phyloP scores from a whole-genome alignment of 2,113 vertebrate genomes.

The Myotis brandtii region DNA sequence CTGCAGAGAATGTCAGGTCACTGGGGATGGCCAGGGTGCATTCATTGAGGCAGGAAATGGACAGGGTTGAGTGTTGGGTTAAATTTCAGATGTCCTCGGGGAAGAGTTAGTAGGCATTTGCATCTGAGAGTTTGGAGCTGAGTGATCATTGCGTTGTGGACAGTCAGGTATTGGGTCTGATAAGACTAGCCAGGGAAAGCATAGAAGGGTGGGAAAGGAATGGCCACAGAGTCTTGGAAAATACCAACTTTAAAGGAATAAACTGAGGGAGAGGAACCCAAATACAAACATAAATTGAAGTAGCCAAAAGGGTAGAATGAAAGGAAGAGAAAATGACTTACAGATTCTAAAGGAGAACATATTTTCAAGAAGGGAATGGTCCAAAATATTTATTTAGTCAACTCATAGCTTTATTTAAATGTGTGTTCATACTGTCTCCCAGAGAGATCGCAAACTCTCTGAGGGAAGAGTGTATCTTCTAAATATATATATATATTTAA shows the following conservation, averaged over 20 bases:
- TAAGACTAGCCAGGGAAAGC: not conserved
- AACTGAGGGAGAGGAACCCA: not conserved
- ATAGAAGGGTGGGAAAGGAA: not conserved
- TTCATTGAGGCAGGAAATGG: not conserved
- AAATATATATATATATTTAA: not conserved
- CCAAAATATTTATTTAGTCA: slow-evolving; percentile 9
- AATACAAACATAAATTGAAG: not conserved
- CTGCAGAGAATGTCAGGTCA: not conserved
- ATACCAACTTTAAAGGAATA: not conserved
- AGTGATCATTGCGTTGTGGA: not conserved
- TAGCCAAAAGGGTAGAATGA: not conserved
- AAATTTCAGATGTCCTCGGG: not conserved
- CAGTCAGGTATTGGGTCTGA: not conserved
- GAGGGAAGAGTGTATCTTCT: not conserved
- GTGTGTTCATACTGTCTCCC: not conserved
- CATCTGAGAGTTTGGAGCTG: not conserved
- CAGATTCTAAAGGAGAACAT: slow-evolving; percentile 10
- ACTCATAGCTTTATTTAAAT: not conserved
- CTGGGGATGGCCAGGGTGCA: not conserved
- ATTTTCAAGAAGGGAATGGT: slow-evolving; percentile 2
- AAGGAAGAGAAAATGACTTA: slow-evolving; percentile 21
- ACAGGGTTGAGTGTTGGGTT: not conserved
- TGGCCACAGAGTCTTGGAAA: not conserved
- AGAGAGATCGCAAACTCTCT: not conserved
- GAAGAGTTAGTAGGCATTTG: not conserved